Percentiles rank a stretch among this genome's conserved stretches.
phyloP scores from a whole-genome alignment of 2,113 vertebrate genomes.

The Myrmecobius fasciatus region DNA sequence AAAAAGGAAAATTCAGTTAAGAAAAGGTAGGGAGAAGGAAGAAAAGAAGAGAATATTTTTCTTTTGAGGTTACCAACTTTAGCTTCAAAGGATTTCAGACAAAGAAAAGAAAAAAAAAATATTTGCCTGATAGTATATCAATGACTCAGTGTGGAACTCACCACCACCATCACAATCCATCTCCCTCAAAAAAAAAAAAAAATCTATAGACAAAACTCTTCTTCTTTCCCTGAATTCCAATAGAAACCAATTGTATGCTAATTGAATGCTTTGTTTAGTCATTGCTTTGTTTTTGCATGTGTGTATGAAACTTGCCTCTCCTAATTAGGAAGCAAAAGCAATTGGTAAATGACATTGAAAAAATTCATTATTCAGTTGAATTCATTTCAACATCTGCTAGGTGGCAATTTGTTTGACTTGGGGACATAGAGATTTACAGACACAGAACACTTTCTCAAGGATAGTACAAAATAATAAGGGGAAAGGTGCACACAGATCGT shows the following conservation, averaged over 20 bases:
- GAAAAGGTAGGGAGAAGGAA: not conserved
- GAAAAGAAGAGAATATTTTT: not conserved
- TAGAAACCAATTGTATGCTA: not conserved
- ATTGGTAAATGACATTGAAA: not conserved
- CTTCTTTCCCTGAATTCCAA: not conserved
- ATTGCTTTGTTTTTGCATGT: not conserved
- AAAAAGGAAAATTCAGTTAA: conserved; percentile 16
- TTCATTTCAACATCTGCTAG: not conserved
- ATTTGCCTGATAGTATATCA: not conserved
- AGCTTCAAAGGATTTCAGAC: conserved; percentile 2
- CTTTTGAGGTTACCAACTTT: not conserved
- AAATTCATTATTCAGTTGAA: not conserved
- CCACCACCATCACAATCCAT: not conserved
- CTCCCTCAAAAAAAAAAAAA: not conserved
- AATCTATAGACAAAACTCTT: not conserved
- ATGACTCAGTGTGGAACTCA: not conserved
- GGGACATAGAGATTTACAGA: not conserved
- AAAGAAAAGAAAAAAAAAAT: conserved; percentile 8
- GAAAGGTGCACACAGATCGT: not conserved
- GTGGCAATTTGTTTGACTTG: not conserved
- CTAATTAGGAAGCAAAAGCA: not conserved
- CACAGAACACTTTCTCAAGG: not conserved
- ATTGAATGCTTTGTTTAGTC: not conserved
- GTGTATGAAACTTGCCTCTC: not conserved
- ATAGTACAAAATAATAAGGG: not conserved